These are phyloP conservation scores for Chionis minor DNA, from an alignment of 2,113 vertebrate species.

Conservation along the genomic window DNA sequence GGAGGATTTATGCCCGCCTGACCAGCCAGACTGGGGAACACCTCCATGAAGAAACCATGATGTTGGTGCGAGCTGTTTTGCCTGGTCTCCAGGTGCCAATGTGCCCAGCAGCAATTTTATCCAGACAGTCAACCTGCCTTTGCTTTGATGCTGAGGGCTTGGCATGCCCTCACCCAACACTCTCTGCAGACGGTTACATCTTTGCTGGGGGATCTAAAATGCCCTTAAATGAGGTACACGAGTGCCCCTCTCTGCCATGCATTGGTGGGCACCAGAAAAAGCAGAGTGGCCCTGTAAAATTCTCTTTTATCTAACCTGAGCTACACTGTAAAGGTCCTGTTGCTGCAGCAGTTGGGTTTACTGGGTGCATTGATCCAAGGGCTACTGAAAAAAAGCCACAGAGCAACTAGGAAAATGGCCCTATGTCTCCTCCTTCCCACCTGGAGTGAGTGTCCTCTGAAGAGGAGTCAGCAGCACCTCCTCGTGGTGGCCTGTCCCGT, in stretches of 20 bases:
- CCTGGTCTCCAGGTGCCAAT: neutral
- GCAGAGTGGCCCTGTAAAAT: neutral
- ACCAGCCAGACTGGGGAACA: neutral
- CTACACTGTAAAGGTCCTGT: neutral
- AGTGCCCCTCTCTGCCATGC: neutral
- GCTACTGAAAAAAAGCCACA: neutral
- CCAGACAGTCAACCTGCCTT: neutral
- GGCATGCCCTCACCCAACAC: neutral
- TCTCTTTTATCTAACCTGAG: neutral
- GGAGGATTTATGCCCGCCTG: neutral
- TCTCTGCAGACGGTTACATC: neutral
- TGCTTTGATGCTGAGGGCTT: neutral
- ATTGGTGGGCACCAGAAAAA: neutral
- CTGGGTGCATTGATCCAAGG: neutral
- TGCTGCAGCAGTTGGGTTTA: neutral
- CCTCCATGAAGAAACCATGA: neutral
- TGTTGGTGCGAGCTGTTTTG: neutral
- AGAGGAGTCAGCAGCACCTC: neutral
- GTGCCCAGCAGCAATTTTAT: neutral
- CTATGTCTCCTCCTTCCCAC: neutral
- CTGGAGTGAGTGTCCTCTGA: neutral
- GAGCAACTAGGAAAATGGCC: neutral
- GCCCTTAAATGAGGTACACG: neutral
- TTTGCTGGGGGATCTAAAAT: neutral
- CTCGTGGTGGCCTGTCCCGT: accelerated